phyloP scores from a whole-genome alignment of 2,888 invertebrate genomes.

The Clepsis dumicolana region DNA sequence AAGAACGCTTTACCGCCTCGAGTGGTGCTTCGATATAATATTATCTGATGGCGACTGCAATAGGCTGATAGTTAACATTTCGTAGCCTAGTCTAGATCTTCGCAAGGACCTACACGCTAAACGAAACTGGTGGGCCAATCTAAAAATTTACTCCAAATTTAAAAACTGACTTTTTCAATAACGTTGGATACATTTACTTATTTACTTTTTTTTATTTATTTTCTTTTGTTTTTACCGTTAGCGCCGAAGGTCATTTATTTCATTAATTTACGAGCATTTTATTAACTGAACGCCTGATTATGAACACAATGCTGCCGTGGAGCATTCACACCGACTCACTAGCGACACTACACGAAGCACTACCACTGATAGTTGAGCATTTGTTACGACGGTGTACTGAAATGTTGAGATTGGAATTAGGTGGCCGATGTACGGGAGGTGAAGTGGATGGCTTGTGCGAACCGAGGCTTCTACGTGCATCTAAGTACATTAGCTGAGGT shows the following conservation, averaged over 20 bases:
- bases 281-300: conserved; percentile 14
- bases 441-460: conserved; percentile 99
- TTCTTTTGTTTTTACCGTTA: not conserved
- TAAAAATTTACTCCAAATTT: not conserved
- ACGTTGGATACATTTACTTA: not conserved
- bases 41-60: not conserved
- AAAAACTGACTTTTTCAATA: not conserved
- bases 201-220: not conserved
- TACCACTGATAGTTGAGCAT: not conserved
- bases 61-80: not conserved
- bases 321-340: conserved; percentile 29
- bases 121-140: not conserved
- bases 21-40: not conserved
- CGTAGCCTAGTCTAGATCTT: not conserved
- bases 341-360: conserved; percentile 34
- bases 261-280: conserved; percentile 1
- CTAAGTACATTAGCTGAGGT: conserved; percentile 98
- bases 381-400: conserved; percentile 1
- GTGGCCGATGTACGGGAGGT: conserved; percentile 97
- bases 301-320: conserved; percentile 23
- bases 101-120: not conserved
- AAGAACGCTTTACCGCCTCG: not conserved
- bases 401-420: conserved; percentile 55
- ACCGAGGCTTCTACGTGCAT: conserved; percentile 98
- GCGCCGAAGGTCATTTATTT: conserved; percentile 10